Evolutionary conservation across 35 echinoderm and acorn worm genomes (phyloP), one percentile per base, ranked within the genome.

Genomic region (Stichopus chloronotus): DNA sequence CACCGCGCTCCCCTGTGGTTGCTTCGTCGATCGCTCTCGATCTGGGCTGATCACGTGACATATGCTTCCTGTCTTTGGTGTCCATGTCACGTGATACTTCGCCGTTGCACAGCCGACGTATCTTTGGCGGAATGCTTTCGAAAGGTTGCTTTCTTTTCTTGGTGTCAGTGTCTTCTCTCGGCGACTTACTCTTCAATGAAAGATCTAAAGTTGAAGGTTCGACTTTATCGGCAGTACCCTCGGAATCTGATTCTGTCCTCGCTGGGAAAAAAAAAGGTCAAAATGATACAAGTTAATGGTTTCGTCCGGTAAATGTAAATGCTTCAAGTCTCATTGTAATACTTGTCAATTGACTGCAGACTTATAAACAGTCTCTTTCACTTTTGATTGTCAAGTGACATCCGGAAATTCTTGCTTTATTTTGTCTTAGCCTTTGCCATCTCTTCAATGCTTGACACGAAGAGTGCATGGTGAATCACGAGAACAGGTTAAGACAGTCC

Each of bases 141-240:
- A 53, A 58, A 22, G 55, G 17, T 85, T 17, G 82, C 52, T 58
- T 85, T 16, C 82, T 57, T n/a, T 58, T 58, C 55, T 58, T 58
- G 5, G 54, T 58, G 55, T 25, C 82, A 19, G 69, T n/a, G 4
- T 85, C 55, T 58, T 85, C 82, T 9, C 23, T 85, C 11, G 11
- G 82, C 58, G 55, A 58, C 52, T 85, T 85, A 23, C 0, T 84
- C 16, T 84, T 84, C 19, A 85, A 58, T 85, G 82, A 85, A 85
- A 85, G 82, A 85, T 85, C 82, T 85, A 85, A 21, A 78, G 76
- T 78, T 17, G 76, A 78, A 9, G 23, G 21, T 5, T 78, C 76
- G 52, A 21, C n/a, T 22, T 7, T 21, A 21, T 85, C 82, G 8
- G 55, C 57, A 12, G 53, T 43, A 43, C 30, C 0, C 24, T 85